phyloP scores from a whole-genome alignment of 1,140 invertebrate species.

The Anoplophora glabripennis region DNA sequence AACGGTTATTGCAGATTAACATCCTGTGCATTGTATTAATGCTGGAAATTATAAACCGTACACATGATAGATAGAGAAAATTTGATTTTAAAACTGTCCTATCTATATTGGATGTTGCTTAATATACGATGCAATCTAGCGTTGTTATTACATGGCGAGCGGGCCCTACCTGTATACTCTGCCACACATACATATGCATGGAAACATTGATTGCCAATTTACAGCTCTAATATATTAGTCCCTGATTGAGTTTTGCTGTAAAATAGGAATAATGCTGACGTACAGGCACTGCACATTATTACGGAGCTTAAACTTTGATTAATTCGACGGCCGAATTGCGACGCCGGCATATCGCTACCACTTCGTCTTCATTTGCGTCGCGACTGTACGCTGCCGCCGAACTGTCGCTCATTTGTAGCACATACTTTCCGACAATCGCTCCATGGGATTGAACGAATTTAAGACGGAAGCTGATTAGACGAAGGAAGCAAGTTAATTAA shows the following conservation, averaged over 20 bases:
- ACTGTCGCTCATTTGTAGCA: too few relatives aligned
- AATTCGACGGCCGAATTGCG: conserved; percentile 43
- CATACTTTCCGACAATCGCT: too few relatives aligned
- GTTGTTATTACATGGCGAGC: conserved; percentile 44
- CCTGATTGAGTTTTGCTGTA: conserved; percentile 52
- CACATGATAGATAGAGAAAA: conserved; percentile 50
- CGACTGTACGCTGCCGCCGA: too few relatives aligned
- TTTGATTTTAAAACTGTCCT: conserved; percentile 51
- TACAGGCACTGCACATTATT: conserved; percentile 48
- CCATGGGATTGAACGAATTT: too few relatives aligned
- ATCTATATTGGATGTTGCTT: conserved; percentile 50
- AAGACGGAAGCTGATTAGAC: too few relatives aligned
- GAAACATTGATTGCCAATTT: conserved; percentile 53
- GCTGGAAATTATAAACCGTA: conserved; percentile 48
- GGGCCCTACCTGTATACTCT: conserved; percentile 33
- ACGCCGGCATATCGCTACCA: conserved; percentile 24
- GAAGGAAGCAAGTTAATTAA: too few relatives aligned
- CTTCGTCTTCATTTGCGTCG: conserved; percentile 44
- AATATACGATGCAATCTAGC: conserved; percentile 50
- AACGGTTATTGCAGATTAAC: conserved; percentile 50
- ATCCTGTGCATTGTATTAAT: conserved; percentile 50
- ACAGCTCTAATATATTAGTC: conserved; percentile 52
- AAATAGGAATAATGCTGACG: conserved; percentile 52
- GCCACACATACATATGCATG: conserved; percentile 50
- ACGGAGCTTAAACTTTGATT: conserved; percentile 51